Evolutionary conservation across 2,113 vertebrate species (phyloP).

Genomic region (Amazona guildingii): DNA sequence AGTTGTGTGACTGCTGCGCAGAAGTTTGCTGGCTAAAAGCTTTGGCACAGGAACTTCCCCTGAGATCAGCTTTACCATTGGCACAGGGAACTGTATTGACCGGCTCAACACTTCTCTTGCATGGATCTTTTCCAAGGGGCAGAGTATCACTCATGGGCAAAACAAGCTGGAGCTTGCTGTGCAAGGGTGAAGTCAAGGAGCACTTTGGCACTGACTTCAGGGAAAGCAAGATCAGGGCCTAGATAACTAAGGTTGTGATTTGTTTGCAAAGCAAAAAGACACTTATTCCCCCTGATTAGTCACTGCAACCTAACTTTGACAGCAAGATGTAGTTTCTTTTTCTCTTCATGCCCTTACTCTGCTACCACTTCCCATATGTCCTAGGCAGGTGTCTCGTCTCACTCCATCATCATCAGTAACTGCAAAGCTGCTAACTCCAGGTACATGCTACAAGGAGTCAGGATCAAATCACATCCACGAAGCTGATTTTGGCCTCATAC

Average conservation of each 20-base stretch:
- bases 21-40: background rate
- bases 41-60: background rate
- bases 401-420: background rate
- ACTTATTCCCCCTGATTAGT: background rate
- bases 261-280: background rate
- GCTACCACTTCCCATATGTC: accelerated
- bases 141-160: background rate
- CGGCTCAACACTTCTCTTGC: background rate
- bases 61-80: background rate
- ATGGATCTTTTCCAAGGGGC: background rate
- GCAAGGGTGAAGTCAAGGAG: background rate
- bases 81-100: background rate
- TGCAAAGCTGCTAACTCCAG: background rate
- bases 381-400: background rate
- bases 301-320: background rate
- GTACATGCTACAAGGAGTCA: background rate
- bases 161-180: background rate
- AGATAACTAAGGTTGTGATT: background rate
- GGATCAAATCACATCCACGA: background rate
- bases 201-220: background rate
- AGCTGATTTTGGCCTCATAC: background rate
- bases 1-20: background rate
- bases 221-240: background rate
- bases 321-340: background rate
- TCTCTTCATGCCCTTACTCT: background rate